Conservation (phyloP, 2,797 vertebrate genomes). For the Falco concolor region DNA sequence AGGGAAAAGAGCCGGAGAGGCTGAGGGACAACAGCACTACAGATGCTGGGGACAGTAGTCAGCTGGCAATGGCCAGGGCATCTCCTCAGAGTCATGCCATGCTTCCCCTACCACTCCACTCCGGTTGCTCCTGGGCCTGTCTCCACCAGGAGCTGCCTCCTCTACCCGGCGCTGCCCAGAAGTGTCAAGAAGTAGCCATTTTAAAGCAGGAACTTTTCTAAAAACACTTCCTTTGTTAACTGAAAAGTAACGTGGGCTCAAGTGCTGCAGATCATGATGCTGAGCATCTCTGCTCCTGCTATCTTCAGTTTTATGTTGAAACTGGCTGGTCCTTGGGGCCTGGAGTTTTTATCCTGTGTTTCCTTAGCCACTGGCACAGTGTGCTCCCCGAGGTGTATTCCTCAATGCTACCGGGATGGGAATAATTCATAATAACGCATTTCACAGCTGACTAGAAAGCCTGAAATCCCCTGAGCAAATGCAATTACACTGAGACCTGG, state of each 20-base stretch:
- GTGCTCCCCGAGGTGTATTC: not conserved
- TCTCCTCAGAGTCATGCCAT: not conserved
- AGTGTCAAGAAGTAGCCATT: not conserved
- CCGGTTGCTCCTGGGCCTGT: accelerated
- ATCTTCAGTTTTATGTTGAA: too few species aligned
- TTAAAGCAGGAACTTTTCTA: not conserved
- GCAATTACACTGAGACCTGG: not conserved
- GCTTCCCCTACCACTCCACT: not conserved
- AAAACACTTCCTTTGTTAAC: not conserved
- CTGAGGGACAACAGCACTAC: not conserved
- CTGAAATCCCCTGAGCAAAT: not conserved
- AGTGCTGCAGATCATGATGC: not conserved
- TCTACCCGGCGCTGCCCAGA: not conserved
- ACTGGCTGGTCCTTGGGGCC: not conserved
- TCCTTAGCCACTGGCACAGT: not conserved
- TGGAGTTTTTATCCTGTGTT: too few species aligned
- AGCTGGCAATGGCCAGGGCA: not conserved
- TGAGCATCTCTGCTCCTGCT: not conserved
- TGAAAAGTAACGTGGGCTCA: accelerated
- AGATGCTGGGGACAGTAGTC: not conserved
- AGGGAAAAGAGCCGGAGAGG: not conserved
- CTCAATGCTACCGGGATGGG: not conserved
- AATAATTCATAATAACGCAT: not conserved
- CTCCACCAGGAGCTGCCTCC: not conserved
- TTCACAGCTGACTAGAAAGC: not conserved